Evolutionary conservation across 2,113 vertebrate genomes (phyloP), one percentile per base, ranked within the genome.

Genomic region (Sakesphorus luctuosus): DNA sequence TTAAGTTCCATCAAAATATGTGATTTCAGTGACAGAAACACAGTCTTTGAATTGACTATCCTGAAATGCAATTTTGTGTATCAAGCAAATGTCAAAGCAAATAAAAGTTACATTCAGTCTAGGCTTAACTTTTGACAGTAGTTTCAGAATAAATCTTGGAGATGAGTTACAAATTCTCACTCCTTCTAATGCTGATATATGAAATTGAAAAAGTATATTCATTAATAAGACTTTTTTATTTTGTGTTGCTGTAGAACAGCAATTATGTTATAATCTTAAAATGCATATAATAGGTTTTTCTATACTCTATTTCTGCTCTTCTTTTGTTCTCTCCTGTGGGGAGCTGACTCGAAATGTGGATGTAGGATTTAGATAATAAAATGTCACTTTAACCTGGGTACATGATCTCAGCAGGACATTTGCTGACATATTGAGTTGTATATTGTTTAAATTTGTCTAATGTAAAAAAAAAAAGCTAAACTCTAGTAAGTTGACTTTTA

Each of bases 21-120:
- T 25, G 20, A 76, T 89, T 83, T 86, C 44, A 38, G 56, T 89
- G 50, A 56, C 49, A 91, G 67, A 93, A 86, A 73, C 83, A 86
- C 1, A 0, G 44, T 52, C 44, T 85, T 72, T 86, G 92, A 81
- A 91, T 91, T 90, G 87, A 89, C 91, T 94, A 80, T 68, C 62
- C 44, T 86, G 72, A 94, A 90, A 90, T 76, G 62, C 47, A 83
- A 23, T 95, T 94, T 79, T 68, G 25, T 83, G 38, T 90, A 46
- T 91, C 58, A 89, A 89, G 58, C 33, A 86, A 88, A 90, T 59
- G 72, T 85, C 56, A 95, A 83, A 83, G 52, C 33, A 91, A 93
- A 89, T 85, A 75, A 62, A 91, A 89, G 58, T 89, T 93, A 40
- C 23, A 14, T 91, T 89, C 24, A 12, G 9, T 80, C 29, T 83